Base-by-base conservation (phyloP, 2,797 vertebrate genomes). In the Gallinago stenura region DNA sequence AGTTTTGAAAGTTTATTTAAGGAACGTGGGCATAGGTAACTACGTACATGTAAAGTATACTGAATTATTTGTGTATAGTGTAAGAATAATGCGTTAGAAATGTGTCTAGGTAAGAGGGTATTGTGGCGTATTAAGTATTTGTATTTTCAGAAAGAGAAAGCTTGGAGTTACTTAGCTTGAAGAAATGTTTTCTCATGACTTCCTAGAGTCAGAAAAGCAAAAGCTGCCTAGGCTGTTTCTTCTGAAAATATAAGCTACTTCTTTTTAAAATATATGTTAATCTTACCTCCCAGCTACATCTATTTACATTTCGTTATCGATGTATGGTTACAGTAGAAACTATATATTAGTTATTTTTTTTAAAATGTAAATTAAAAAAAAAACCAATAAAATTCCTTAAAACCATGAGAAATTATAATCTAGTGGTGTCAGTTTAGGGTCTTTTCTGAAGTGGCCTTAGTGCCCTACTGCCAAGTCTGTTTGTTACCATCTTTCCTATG, bases 221-320 rank as follows among this genome's bases (percentile, higher is more conserved):
- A 28, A 15, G 12, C 58, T 56, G n/a, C 30, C 53, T 18, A 14
- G n/a, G 39, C 46, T 65, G 56, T 66, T 56, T 69, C 84, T 97
- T 95, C 95, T 96, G 95, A 96, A 96, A 97, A 94, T 87, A 89
- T 81, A 81, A 87, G 90, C 90, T 92, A 85, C 83, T 96, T 26
- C 64, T 97, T 96, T 95, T 94, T 89, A 16, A 83, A 84, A 70
- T 84, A 60, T 50, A 84, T 80, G 87, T 91, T 95, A 94, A 88
- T 89, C 81, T 92, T 22, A 33, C 69, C 87, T 93, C 92, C 83
- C 46, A 91, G 61, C 84, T 95, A 95, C 85, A 69, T 83, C 95
- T 97, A 56, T 95, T 95, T 97, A 94, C 75, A 80, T 92, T 90
- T 95, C 85, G 84, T 92, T 70, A 85, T 72, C 91, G 91, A 85